Percentiles rank a stretch among this genome's conserved stretches.
Evolutionary conservation across 2,797 vertebrate species (phyloP).

Genomic region (Paguma larvata): DNA sequence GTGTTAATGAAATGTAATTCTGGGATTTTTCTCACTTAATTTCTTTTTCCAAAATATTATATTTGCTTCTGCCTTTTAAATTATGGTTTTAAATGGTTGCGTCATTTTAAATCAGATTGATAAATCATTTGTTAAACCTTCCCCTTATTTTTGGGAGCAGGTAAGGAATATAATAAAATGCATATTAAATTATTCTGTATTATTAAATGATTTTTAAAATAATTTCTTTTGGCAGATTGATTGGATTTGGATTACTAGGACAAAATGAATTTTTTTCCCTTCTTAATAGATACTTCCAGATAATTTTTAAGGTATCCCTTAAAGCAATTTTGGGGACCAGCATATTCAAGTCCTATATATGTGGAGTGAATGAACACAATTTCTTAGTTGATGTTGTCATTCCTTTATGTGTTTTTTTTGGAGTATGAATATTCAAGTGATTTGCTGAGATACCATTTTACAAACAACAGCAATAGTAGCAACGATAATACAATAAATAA

Average conservation of each 20-base stretch:
- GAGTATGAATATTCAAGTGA: constrained; percentile 7
- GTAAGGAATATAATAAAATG: constrained; percentile 27
- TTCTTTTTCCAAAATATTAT: constrained; percentile 38
- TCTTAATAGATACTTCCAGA: not conserved
- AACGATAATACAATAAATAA: constrained; percentile 15
- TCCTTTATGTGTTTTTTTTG: constrained; percentile 40
- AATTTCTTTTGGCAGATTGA: constrained; percentile 21
- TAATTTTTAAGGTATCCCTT: constrained; percentile 55
- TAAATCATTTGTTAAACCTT: constrained; percentile 37
- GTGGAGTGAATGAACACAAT: not conserved
- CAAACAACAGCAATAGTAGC: not conserved
- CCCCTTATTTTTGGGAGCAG: not conserved
- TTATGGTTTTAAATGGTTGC: not conserved
- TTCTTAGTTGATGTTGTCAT: constrained; percentile 32
- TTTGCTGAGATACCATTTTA: constrained; percentile 23
- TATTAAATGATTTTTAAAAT: constrained; percentile 43
- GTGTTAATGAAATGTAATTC: not conserved
- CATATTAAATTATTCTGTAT: constrained; percentile 4
- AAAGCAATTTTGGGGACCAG: not conserved
- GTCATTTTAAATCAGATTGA: constrained; percentile 10
- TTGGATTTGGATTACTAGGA: constrained; percentile 30
- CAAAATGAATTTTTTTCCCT: not conserved
- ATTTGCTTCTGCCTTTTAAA: constrained; percentile 6
- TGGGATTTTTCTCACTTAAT: not conserved
- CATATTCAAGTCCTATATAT: constrained; percentile 49